Base-by-base conservation (phyloP, 2,888 invertebrate genomes). In the Syrphus vitripennis region DNA sequence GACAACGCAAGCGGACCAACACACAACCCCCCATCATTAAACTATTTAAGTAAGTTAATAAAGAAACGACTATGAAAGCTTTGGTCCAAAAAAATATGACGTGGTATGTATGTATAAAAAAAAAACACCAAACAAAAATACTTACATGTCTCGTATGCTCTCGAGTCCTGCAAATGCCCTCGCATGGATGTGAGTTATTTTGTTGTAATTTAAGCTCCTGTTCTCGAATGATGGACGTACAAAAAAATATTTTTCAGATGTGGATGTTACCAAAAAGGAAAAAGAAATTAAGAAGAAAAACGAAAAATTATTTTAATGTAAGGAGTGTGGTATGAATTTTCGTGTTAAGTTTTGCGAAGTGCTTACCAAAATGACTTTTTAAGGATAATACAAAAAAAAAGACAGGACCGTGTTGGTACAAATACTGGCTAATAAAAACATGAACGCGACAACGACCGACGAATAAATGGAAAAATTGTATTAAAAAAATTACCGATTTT, bases 101-200 rank as follows among this genome's bases (percentile, higher is more conserved):
- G 89, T n/a, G n/a, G n/a, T n/a, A n/a, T n/a, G n/a, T n/a, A n/a
- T n/a, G 89, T 89, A 70, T 4, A 61, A 14, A 50, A n/a, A 42
- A 45, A 48, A 48, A 21, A 50, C 3, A 76, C 40, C 10, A 48
- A n/a, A 67, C 10, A 57, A 42, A 61, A 31, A 88, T 91, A 93
- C 93, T 94, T 91, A 94, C 94, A 94, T 90, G 89, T 94, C 94
- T 75, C 90, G 88, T 21, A 94, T 91, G 59, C 92, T 89, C 12
- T 87, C 88, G 53, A 93, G 89, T 88, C 92, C 92, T 72, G 88
- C 89, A 89, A 94, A 94, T 31, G 94, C 93, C 50, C 89, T 89
- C 65, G 91, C 89, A 81, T 93, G 91, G 72, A 94, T 93, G 61
- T 90, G 90, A 24, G 89, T 88, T 77, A 94, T 93, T 53, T 89